A percentile compares a stretch with the other conserved stretches of the same genome.
phyloP scores from a whole-genome alignment of 1,140 invertebrate genomes.

The Sycobia sp. region DNA sequence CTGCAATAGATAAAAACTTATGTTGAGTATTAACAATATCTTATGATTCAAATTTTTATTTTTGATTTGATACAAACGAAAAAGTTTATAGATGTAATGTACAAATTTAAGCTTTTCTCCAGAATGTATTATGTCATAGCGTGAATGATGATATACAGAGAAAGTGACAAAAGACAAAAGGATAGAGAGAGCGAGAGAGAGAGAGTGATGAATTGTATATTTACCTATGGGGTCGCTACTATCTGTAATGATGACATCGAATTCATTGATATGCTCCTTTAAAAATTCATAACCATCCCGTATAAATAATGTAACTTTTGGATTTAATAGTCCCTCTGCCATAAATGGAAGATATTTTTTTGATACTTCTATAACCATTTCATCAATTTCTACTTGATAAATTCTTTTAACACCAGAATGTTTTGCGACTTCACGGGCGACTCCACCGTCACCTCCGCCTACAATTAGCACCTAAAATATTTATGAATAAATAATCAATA shows the following conservation, averaged over 20 bases:
- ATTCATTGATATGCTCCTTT: constrained; percentile 81
- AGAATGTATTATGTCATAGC: no score
- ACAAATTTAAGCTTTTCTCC: no score
- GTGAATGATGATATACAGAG: no score
- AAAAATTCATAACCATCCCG: constrained; percentile 96
- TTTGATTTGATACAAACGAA: no score
- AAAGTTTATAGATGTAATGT: no score
- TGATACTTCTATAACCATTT: constrained; percentile 86
- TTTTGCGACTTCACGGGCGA: constrained; percentile 92
- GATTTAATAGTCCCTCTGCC: constrained; percentile 82
- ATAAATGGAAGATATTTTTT: constrained; percentile 91
- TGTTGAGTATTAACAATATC: no score
- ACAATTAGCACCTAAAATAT: constrained; percentile 83
- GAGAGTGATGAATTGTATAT: no score
- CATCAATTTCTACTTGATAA: constrained; percentile 91
- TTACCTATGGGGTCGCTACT: constrained; percentile 92
- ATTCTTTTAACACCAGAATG: constrained; percentile 87
- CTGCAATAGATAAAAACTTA: no score
- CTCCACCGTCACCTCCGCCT: constrained; percentile 96
- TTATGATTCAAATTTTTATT: no score
- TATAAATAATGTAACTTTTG: constrained; percentile 84
- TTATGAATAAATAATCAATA: no score
- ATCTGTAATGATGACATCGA: constrained; percentile 98
- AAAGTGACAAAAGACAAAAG: no score
- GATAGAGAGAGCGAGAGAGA: no score